Evolutionary conservation across 92 coral and sea anemone species (phyloP).

Genomic region (Siderastrea siderea): DNA sequence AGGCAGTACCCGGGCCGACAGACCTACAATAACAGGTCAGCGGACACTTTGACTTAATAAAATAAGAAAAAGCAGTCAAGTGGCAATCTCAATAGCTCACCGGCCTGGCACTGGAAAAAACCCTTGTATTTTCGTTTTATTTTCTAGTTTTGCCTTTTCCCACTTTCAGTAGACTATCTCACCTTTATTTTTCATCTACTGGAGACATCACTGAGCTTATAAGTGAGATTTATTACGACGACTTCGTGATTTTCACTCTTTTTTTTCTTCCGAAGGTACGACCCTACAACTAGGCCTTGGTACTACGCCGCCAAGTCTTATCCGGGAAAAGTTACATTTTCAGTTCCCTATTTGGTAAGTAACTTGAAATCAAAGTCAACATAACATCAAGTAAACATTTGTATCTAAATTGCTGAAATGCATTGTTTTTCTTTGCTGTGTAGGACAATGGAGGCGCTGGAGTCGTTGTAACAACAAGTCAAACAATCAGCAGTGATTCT

Average conservation of each 20-base stretch:
- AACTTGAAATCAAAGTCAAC: not conserved
- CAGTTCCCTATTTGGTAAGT: conserved; percentile 86
- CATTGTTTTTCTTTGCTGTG: not conserved
- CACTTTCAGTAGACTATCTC: no score
- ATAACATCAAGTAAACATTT: no score
- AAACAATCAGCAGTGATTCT: conserved; percentile 91
- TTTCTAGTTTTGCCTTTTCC: no score
- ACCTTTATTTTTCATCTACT: no score
- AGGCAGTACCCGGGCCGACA: conserved; percentile 93
- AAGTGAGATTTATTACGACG: not conserved
- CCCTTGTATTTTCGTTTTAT: no score
- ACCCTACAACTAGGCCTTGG: conserved; percentile 93
- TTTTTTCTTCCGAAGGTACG: conserved; percentile 65
- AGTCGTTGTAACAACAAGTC: conserved; percentile 91
- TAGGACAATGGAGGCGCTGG: conserved; percentile 92
- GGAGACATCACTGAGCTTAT: no score
- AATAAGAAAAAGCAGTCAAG: not conserved
- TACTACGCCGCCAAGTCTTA: conserved; percentile 87
- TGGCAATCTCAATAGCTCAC: not conserved
- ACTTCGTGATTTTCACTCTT: not conserved
- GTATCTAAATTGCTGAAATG: no score
- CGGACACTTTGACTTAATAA: not conserved
- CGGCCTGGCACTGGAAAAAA: not conserved
- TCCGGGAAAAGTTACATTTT: conserved; percentile 87
- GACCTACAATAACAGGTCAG: conserved; percentile 88